Conservation (phyloP, 2,113 vertebrate genomes). For the Rhinichthys klamathensis region DNA sequence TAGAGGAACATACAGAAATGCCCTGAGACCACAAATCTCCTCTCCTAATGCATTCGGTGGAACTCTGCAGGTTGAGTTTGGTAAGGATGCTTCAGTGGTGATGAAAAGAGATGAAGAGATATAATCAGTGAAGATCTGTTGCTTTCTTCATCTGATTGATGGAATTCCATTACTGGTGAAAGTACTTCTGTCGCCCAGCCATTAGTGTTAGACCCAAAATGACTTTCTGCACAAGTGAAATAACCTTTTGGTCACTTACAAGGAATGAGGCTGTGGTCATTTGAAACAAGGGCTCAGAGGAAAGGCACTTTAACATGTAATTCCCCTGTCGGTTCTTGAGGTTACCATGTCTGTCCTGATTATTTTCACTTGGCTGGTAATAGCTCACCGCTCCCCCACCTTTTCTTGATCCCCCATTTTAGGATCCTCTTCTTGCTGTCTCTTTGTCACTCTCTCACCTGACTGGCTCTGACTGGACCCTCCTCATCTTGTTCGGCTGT, state of each 20-base stretch:
- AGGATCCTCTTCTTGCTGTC: not conserved
- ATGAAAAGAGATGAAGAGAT: not conserved
- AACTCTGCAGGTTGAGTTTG: not conserved
- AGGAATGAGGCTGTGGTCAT: slow-evolving; percentile 14
- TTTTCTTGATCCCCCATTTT: slow-evolving; percentile 1
- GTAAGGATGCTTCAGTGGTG: not conserved
- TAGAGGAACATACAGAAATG: not conserved
- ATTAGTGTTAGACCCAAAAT: slow-evolving; percentile 16
- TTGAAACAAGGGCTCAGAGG: slow-evolving; percentile 17
- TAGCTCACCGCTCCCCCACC: not conserved
- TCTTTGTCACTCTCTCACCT: slow-evolving; percentile 7
- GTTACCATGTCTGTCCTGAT: slow-evolving; percentile 46
- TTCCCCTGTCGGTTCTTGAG: slow-evolving; percentile 41
- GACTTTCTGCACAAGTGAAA: slow-evolving; percentile 2
- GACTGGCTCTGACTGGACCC: slow-evolving; percentile 1
- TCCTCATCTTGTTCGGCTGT: slow-evolving; percentile 1
- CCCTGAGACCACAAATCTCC: not conserved
- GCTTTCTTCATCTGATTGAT: not conserved
- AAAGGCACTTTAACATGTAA: slow-evolving; percentile 43
- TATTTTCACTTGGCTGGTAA: slow-evolving; percentile 49
- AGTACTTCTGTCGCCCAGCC: not conserved
- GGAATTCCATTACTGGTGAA: slow-evolving; percentile 32
- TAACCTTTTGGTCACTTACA: slow-evolving; percentile 17
- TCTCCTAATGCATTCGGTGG: not conserved
- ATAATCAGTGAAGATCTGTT: slow-evolving; percentile 3